Percentiles rank a stretch among this genome's conserved stretches.
These are phyloP conservation scores for Dicrostonyx torquatus DNA, from an alignment of 2,797 vertebrate genomes.

Conservation along the genomic window DNA sequence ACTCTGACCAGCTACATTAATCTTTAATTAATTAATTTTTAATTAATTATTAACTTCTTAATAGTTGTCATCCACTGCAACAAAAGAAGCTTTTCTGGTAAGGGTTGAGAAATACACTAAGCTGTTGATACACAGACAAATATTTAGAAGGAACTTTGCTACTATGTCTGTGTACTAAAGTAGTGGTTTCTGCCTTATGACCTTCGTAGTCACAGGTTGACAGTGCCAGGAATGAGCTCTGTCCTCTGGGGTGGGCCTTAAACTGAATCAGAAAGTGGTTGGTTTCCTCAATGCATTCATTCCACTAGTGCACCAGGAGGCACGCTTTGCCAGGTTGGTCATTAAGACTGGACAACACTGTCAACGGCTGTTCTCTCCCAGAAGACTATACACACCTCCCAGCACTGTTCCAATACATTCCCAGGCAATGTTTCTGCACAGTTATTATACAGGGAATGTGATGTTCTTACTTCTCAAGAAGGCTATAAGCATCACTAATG, in stretches of 20 bases:
- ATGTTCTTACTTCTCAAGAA: constrained; percentile 42
- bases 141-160: not conserved
- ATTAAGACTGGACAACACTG: not conserved
- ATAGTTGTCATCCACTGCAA: not conserved
- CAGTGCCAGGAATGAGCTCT: not conserved
- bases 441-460: constrained; percentile 47
- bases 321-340: not conserved
- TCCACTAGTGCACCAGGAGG: not conserved
- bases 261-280: not conserved
- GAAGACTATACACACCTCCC: not conserved
- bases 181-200: not conserved
- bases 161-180: not conserved
- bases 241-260: not conserved
- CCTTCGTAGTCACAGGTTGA: too few relatives aligned
- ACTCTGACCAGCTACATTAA: not conserved
- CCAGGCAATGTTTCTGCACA: constrained; percentile 31
- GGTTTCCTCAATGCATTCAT: too few relatives aligned
- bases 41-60: not conserved
- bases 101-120: not conserved
- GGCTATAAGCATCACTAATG: not conserved
- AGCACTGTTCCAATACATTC: not conserved
- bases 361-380: not conserved
- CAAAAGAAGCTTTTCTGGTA: not conserved
- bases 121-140: not conserved
- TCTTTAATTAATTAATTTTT: not conserved